phyloP scores from a whole-genome alignment of 2,888 invertebrate genomes.

The Aromia moschata region DNA sequence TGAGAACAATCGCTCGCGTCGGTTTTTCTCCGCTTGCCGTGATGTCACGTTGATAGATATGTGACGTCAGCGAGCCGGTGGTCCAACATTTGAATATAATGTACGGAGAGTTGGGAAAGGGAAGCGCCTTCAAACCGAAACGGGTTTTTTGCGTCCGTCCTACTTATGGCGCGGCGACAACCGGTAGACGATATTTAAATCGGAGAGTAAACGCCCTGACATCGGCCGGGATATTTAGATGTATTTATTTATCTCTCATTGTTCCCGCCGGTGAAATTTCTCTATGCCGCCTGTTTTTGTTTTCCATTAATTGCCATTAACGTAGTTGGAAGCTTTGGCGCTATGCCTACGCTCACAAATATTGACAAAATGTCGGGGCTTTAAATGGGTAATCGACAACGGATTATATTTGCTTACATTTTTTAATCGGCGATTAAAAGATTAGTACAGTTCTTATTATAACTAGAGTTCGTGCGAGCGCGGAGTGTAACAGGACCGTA shows the following conservation, averaged over 20 bases:
- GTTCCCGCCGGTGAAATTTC: slow-evolving; percentile 52
- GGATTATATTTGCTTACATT: not conserved
- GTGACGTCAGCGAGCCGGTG: slow-evolving; percentile 58
- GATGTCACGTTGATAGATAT: slow-evolving; percentile 55
- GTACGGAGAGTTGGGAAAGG: slow-evolving; percentile 34
- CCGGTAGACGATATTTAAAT: slow-evolving; percentile 47
- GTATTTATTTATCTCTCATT: slow-evolving; percentile 57
- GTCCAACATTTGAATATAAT: slow-evolving; percentile 62
- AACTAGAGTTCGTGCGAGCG: too few species aligned
- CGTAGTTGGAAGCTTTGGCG: slow-evolving; percentile 44
- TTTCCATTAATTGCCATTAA: slow-evolving; percentile 55
- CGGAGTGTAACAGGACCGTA: too few species aligned
- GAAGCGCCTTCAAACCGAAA: slow-evolving; percentile 21
- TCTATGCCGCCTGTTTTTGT: slow-evolving; percentile 51
- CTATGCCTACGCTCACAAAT: slow-evolving; percentile 13
- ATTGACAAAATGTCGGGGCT: slow-evolving; percentile 16
- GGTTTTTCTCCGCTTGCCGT: slow-evolving; percentile 37
- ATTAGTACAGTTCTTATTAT: too few species aligned
- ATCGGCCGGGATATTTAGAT: slow-evolving; percentile 54
- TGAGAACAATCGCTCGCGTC: slow-evolving; percentile 41
- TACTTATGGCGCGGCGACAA: slow-evolving; percentile 31
- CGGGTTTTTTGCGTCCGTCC: slow-evolving; percentile 31
- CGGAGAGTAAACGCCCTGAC: slow-evolving; percentile 41
- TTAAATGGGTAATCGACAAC: slow-evolving; percentile 8
- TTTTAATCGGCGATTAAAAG: too few species aligned